Evolutionary conservation across 2,113 vertebrate genomes (phyloP), one percentile per base, ranked within the genome.

Genomic region (Sigmodon hispidus): DNA sequence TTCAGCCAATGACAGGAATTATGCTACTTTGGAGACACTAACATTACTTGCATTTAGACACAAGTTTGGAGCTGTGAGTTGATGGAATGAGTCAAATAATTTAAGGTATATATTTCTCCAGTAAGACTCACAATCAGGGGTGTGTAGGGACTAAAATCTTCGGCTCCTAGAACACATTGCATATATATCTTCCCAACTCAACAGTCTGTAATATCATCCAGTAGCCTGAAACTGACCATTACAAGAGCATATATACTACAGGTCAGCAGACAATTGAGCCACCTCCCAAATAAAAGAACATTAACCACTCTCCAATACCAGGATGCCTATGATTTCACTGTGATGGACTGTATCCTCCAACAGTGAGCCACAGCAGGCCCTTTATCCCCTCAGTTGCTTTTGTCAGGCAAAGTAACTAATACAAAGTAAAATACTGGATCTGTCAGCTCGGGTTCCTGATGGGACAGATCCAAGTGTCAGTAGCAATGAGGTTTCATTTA

Each of bases 1-100:
- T 31, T 93, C 77, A 89, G 36, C 26, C 67, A 93, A 73, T 73
- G 50, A 91, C 26, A 88, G n/a, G 55, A 93, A 61, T 72, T 61
- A 55, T 63, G 24, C 48, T 61, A 36, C 72, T 21, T 13, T 76
- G 24, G 57, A 95, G 52, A 59, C 63, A 80, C 10, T 40, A 4
- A 31, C 55, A 77, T 84, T 5, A 43, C 79, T 29, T 61, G 13
- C 55, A 76, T 21, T 72, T 48, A 86, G 59, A 86, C 80, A 94
- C 8, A 89, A 45, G 83, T 61, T n/a, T 67, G 34, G n/a, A 55
- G 16, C 40, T 69, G 3, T 24, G 67, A 87, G 52, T 52, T 93
- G 80, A 77, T 52, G 4, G 31, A 81, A 24, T 70, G 13, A 40
- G 52, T 76, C 40, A 43, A 67, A 81, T 4, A 55, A 73, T 34